These are phyloP conservation scores for Sceloporus tristichus DNA, from an alignment of 2,113 vertebrate species.

Conservation along the genomic window DNA sequence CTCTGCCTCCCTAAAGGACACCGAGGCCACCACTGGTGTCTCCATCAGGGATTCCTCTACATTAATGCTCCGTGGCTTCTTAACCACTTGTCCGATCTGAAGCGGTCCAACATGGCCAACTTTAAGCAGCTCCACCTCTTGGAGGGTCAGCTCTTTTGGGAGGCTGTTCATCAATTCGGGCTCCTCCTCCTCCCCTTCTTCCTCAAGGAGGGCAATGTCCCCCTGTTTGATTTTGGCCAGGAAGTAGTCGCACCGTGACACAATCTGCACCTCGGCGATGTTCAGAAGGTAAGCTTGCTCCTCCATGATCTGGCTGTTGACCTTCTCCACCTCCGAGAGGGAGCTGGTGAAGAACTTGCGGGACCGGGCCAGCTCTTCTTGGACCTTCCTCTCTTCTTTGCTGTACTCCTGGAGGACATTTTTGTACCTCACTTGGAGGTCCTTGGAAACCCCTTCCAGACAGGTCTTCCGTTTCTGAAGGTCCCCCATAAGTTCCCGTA, in stretches of 20 bases:
- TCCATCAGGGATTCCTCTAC: slow-evolving; percentile 84
- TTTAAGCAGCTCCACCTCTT: slow-evolving; percentile 90
- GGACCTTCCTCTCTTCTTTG: slow-evolving; percentile 88
- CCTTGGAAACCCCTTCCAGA: slow-evolving; percentile 88
- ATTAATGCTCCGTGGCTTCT: slow-evolving; percentile 86
- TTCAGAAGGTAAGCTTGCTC: slow-evolving; percentile 94
- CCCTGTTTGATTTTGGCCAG: slow-evolving; percentile 93
- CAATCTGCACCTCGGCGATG: slow-evolving; percentile 93
- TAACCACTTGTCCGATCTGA: slow-evolving; percentile 88
- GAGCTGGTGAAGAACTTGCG: slow-evolving; percentile 89
- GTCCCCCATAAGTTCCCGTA: slow-evolving; percentile 87
- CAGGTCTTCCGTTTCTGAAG: slow-evolving; percentile 90
- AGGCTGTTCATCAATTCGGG: slow-evolving; percentile 86
- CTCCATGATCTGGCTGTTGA: slow-evolving; percentile 90
- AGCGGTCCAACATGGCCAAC: slow-evolving; percentile 84
- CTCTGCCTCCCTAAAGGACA: slow-evolving; percentile 84
- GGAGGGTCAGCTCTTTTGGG: slow-evolving; percentile 86
- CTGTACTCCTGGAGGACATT: slow-evolving; percentile 92
- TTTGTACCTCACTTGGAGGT: slow-evolving; percentile 86
- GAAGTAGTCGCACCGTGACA: slow-evolving; percentile 96
- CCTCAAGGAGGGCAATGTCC: slow-evolving; percentile 90
- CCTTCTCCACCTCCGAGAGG: slow-evolving; percentile 90
- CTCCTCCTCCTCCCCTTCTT: slow-evolving; percentile 87
- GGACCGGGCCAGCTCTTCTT: slow-evolving; percentile 90
- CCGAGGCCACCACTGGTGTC: slow-evolving; percentile 52